These are phyloP conservation scores for Philopotamus ludificatus DNA, from an alignment of 1,140 invertebrate genomes.

Conservation along the genomic window DNA sequence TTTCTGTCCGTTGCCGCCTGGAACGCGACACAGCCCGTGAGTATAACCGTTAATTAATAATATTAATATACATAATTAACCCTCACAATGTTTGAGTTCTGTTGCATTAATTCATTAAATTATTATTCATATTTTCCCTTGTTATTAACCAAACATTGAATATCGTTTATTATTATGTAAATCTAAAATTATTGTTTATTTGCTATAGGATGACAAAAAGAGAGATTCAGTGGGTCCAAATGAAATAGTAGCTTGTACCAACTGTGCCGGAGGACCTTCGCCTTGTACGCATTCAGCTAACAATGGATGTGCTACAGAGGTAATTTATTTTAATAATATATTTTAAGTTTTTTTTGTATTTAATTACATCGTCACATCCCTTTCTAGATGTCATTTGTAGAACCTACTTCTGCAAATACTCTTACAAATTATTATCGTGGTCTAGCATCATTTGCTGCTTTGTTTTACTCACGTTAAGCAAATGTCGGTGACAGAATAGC, in stretches of 20 bases:
- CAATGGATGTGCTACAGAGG: constrained; percentile 81
- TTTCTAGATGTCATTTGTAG: no score
- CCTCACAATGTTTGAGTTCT: no score
- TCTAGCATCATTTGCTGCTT: no score
- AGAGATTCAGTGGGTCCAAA: constrained; percentile 69
- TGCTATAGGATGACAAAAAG: constrained; percentile 73
- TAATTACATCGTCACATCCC: no score
- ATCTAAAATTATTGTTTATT: neutral
- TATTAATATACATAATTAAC: neutral
- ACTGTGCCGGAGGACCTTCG: constrained; percentile 70
- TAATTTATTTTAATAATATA: constrained; percentile 54
- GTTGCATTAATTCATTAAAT: neutral
- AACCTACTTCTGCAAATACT: no score
- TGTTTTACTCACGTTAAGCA: no score
- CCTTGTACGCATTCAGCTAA: constrained; percentile 82
- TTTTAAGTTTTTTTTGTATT: no score
- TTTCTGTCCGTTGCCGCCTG: constrained; percentile 36
- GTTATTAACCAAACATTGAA: neutral
- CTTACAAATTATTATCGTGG: no score
- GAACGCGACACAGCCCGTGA: constrained; percentile 30
- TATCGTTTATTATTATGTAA: neutral
- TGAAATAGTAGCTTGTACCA: constrained; percentile 78
- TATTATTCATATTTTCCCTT: neutral
- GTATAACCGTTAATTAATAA: constrained; percentile 3
- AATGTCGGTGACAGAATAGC: no score